Evolutionary conservation across 2,888 invertebrate genomes (phyloP).

Genomic region (Esperia sulphurella): DNA sequence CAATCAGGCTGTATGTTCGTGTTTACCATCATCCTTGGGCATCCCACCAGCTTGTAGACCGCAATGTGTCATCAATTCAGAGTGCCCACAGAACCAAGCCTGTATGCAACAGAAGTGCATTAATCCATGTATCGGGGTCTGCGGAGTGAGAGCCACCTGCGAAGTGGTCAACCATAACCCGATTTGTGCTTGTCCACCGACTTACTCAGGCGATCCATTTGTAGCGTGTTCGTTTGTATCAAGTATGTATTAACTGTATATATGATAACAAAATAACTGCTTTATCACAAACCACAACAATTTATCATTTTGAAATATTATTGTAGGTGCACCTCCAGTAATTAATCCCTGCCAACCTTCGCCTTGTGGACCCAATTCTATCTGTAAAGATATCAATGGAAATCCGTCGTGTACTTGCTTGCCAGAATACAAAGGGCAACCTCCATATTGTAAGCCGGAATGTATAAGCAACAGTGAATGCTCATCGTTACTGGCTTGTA

Average conservation of each 20-base stretch:
- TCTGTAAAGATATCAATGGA: slow-evolving; percentile 83
- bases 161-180: slow-evolving; percentile 87
- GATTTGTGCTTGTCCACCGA: slow-evolving; percentile 84
- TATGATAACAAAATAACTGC: neutral
- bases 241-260: slow-evolving; percentile 41
- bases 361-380: slow-evolving; percentile 89
- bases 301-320: neutral
- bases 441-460: slow-evolving; percentile 89
- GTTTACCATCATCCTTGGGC: slow-evolving; percentile 84
- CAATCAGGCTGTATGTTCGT: slow-evolving; percentile 85
- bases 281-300: slow-evolving; percentile 2
- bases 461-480: slow-evolving; percentile 90
- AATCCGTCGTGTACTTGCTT: slow-evolving; percentile 87
- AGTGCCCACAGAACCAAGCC: slow-evolving; percentile 84
- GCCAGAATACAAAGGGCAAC: slow-evolving; percentile 83
- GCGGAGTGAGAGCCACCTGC: slow-evolving; percentile 82
- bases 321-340: slow-evolving; percentile 45
- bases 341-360: slow-evolving; percentile 86
- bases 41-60: slow-evolving; percentile 86
- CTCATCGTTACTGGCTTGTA: slow-evolving; percentile 83
- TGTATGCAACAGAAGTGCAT: slow-evolving; percentile 85
- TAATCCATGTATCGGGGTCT: slow-evolving; percentile 86
- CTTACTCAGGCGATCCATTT: slow-evolving; percentile 84
- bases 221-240: slow-evolving; percentile 62
- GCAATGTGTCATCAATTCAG: slow-evolving; percentile 85